These are phyloP conservation scores for Cinclus mexicanus DNA, from an alignment of 2,113 vertebrate species.

Conservation along the genomic window DNA sequence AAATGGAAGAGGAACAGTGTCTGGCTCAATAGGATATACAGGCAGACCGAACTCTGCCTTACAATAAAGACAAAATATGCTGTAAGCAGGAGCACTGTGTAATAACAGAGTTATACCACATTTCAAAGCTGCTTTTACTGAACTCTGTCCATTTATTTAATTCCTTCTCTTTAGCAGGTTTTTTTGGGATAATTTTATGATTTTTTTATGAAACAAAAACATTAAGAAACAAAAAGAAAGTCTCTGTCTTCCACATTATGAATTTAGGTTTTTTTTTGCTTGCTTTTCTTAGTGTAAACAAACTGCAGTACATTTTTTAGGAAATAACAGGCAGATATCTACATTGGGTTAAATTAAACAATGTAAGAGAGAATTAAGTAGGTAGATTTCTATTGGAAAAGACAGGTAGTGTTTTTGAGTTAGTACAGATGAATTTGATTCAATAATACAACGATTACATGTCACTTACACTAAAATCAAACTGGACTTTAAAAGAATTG, in stretches of 20 bases:
- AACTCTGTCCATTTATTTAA: conserved; percentile 48
- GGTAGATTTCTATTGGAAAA: background rate
- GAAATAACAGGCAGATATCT: background rate
- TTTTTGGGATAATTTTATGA: background rate
- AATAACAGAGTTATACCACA: conserved; percentile 18
- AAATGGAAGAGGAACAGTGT: conserved; percentile 1
- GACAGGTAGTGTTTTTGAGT: background rate
- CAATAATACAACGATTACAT: background rate
- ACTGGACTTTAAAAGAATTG: conserved; percentile 4
- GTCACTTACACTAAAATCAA: conserved; percentile 27
- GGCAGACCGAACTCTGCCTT: conserved; percentile 31
- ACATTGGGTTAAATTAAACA: conserved; percentile 16
- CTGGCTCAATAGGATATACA: conserved; percentile 23
- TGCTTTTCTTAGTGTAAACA: background rate
- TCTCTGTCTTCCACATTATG: background rate
- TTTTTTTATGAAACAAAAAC: background rate
- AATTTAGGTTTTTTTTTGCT: background rate
- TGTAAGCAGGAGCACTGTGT: background rate
- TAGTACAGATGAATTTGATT: background rate
- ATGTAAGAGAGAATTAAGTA: background rate
- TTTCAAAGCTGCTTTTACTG: conserved; percentile 59
- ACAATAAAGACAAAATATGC: conserved; percentile 54
- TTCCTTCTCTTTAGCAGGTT: conserved; percentile 20
- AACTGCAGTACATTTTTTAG: background rate
- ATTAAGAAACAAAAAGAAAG: background rate